phyloP scores from a whole-genome alignment of 92 coral and sea anemone genomes.

The Isaurus tuberculatus region DNA sequence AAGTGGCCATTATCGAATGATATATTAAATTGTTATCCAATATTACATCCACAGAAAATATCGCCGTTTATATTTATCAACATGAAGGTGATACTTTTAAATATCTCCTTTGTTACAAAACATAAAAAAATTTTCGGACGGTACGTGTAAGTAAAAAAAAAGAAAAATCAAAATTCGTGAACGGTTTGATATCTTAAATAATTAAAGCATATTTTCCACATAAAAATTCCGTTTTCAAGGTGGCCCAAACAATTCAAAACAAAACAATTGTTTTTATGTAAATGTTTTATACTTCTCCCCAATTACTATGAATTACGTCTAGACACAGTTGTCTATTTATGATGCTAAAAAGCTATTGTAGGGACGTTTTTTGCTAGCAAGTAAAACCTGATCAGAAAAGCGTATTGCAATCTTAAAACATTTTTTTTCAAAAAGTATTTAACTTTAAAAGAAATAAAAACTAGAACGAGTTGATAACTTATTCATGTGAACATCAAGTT shows the following conservation, averaged over 20 bases:
- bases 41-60: too few species aligned
- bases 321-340: neutral
- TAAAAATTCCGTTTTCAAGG: neutral
- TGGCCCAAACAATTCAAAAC: neutral
- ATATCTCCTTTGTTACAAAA: neutral
- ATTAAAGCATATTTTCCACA: neutral
- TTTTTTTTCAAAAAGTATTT: too few species aligned
- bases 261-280: neutral
- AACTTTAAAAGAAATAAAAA: too few species aligned
- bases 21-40: too few species aligned
- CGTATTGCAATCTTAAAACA: too few species aligned
- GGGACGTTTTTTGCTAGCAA: neutral
- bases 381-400: too few species aligned
- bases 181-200: neutral
- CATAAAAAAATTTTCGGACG: neutral
- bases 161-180: neutral
- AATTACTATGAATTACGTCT: constrained; percentile 18
- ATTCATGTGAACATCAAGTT: too few species aligned
- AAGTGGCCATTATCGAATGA: too few species aligned
- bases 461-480: too few species aligned
- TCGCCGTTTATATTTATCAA: too few species aligned
- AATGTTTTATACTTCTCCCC: constrained; percentile 2
- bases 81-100: too few species aligned
- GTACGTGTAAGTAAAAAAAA: neutral
- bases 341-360: neutral